phyloP scores from a whole-genome alignment of 2,113 vertebrate species.

The Cepphus grylle region DNA sequence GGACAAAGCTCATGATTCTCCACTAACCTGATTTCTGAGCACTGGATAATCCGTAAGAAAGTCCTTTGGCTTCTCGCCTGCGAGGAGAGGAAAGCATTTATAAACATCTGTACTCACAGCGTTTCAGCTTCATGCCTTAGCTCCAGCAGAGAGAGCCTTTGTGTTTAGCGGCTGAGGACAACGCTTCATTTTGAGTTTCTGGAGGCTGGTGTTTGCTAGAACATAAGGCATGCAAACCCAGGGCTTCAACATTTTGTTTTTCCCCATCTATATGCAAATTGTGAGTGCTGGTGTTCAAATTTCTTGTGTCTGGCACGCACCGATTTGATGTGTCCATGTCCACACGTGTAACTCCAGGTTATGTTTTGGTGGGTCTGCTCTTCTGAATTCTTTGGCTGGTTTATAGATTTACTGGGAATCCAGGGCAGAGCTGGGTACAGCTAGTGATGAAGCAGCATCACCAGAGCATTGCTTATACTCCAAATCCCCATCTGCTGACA shows the following conservation, averaged over 20 bases:
- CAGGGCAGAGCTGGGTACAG: background rate
- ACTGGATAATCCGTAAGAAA: slow-evolving; percentile 72
- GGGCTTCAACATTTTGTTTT: background rate
- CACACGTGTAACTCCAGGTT: background rate
- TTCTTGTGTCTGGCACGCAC: background rate
- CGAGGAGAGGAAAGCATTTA: slow-evolving; percentile 26
- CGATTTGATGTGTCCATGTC: background rate
- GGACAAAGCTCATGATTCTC: background rate
- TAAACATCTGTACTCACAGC: background rate
- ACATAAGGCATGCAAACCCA: background rate
- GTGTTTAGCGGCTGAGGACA: background rate
- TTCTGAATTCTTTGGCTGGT: background rate
- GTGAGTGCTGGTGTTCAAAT: background rate
- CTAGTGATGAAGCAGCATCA: background rate
- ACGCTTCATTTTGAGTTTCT: background rate
- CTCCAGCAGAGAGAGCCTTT: background rate
- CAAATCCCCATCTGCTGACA: background rate
- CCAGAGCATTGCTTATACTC: background rate
- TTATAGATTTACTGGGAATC: background rate
- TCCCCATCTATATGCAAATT: background rate
- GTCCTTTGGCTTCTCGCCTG: slow-evolving; percentile 82
- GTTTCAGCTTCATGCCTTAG: background rate
- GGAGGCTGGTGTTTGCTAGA: background rate
- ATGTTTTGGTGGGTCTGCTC: background rate
- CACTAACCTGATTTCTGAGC: slow-evolving; percentile 80